Conservation (phyloP, 2,888 invertebrate species). For the Congeria kusceri region DNA sequence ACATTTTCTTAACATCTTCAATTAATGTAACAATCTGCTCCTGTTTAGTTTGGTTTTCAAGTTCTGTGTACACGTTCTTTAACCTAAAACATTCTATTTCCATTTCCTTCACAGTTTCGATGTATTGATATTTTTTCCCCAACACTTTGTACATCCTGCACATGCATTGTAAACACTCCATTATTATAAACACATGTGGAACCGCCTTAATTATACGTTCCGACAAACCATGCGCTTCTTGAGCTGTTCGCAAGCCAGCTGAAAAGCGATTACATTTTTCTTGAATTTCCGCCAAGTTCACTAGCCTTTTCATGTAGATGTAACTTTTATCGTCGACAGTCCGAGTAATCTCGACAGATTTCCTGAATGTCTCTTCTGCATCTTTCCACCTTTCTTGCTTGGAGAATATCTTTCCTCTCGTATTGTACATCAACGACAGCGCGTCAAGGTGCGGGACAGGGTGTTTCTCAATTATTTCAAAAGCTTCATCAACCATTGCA, state of each 20-base stretch:
- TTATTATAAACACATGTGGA: slow-evolving; percentile 18
- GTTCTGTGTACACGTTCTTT: neutral
- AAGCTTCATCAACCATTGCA: slow-evolving; percentile 21
- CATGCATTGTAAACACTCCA: slow-evolving; percentile 32
- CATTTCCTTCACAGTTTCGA: slow-evolving; percentile 1
- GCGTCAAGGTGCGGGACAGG: slow-evolving; percentile 10
- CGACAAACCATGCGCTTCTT: slow-evolving; percentile 12
- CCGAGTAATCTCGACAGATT: slow-evolving; percentile 21
- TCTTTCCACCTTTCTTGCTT: slow-evolving; percentile 19
- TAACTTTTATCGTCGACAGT: slow-evolving; percentile 12
- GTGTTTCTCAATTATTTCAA: slow-evolving; percentile 9
- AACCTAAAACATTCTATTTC: slow-evolving; percentile 16
- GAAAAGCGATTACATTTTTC: neutral
- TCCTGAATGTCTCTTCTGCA: slow-evolving; percentile 4
- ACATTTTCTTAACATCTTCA: too few relatives aligned
- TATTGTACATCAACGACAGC: slow-evolving; percentile 17
- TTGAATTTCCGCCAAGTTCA: slow-evolving; percentile 24
- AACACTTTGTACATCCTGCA: slow-evolving; percentile 4
- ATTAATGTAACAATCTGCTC: neutral
- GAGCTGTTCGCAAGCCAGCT: neutral
- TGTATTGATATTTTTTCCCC: slow-evolving; percentile 4
- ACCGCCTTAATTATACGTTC: slow-evolving; percentile 1
- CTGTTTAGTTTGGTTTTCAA: neutral
- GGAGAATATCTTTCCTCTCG: slow-evolving; percentile 24
- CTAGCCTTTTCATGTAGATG: slow-evolving; percentile 28